Conservation (phyloP, 2,113 vertebrate species). For the Brienomyrus longianalis region DNA sequence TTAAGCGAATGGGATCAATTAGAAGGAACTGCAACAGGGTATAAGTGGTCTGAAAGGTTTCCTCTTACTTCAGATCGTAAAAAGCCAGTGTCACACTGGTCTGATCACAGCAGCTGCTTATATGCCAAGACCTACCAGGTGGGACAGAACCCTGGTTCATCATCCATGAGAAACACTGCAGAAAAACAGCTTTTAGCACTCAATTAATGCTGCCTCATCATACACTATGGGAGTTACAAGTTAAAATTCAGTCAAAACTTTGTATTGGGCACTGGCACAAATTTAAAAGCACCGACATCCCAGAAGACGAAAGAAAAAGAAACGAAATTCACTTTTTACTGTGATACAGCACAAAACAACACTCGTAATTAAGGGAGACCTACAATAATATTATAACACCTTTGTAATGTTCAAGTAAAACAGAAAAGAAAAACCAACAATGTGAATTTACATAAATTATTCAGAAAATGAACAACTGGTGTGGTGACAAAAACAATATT, state of each 20-base stretch:
- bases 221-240: background rate
- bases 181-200: background rate
- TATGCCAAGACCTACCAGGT: background rate
- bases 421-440: background rate
- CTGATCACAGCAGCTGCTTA: background rate
- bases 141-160: background rate
- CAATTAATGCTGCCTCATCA: background rate
- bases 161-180: background rate
- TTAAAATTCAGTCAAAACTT: background rate
- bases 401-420: background rate
- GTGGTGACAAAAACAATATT: background rate
- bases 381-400: background rate
- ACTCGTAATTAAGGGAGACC: background rate
- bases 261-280: background rate
- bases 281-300: background rate
- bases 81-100: background rate
- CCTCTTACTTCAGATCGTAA: conserved; percentile 14
- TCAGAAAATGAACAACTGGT: background rate
- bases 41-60: conserved; percentile 43
- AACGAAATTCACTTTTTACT: background rate
- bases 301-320: too few species aligned
- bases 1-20: conserved; percentile 58
- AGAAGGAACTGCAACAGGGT: conserved; percentile 42
- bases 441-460: background rate
- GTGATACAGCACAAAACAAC: background rate